Evolutionary conservation across 2,113 vertebrate genomes (phyloP), one percentile per base, ranked within the genome.

Genomic region (Pteropus alecto): DNA sequence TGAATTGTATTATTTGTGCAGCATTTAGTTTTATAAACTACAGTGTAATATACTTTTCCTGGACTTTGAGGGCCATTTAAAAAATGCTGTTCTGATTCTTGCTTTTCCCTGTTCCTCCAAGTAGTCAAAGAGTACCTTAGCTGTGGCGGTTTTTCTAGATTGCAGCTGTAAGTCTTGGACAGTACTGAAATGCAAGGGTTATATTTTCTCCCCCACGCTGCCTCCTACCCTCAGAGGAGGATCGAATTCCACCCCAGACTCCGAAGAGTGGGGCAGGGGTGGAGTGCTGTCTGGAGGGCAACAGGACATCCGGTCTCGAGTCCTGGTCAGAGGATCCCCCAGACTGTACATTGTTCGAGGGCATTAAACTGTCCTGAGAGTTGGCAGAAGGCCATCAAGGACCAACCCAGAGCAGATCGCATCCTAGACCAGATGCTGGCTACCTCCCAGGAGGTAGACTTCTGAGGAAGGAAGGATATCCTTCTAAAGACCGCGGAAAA

Each of bases 231-330:
- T 77, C 15, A 30, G 48, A 61, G 43, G 60, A 30, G 0, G 70
- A 30, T 84, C 76, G 41, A 82, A 48, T 81, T 96, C 87, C 79
- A 63, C 21, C 60, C 67, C 74, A 82, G 89, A 90, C 85, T 92
- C 84, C 24, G 26, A 77, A 87, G 94, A 91, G 68, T 38, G 43
- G 58, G 51, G 68, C 4, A 33, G 76, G 83, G 89, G 77, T 1
- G 54, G 61, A 73, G 48, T 11, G 30, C 95, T 38, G 90, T 67
- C 84, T 18, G 67, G 79, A 90, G 77, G 87, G 74, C 78, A 10
- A 68, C 38, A 46, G 95, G 87, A 96, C 56, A 84, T 97, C 97
- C 93, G 56, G 87, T 90, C 76, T 90, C 56, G 87, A 6, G 0
- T 60, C 78, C 87, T 46, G 68, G 65, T 71, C 58, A 43, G 68